phyloP scores from a whole-genome alignment of 2,113 vertebrate species.

The Nycticorax nycticorax region DNA sequence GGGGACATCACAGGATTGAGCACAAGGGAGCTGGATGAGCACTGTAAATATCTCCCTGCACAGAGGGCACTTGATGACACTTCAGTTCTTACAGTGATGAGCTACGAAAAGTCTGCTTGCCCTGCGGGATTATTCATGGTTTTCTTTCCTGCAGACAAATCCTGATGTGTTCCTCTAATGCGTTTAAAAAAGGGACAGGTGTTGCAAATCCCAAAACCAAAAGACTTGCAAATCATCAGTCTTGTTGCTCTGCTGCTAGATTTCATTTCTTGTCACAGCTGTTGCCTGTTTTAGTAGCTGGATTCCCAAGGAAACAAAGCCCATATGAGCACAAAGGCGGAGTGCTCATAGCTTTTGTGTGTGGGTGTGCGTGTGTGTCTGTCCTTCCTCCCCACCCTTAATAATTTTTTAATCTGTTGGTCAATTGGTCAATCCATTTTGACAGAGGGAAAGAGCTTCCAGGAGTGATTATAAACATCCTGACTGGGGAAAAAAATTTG shows the following conservation, averaged over 20 bases:
- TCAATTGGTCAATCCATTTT: neutral
- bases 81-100: neutral
- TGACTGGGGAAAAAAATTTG: neutral
- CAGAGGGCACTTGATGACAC: neutral
- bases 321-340: neutral
- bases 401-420: constrained; percentile 64
- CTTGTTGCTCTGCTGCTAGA: neutral
- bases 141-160: neutral
- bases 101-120: neutral
- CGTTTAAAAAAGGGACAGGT: neutral
- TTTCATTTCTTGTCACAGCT: neutral
- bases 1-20: neutral
- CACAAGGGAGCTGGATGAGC: neutral
- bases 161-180: neutral
- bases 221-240: neutral
- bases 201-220: neutral
- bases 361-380: neutral
- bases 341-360: constrained; percentile 8
- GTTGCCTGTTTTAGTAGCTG: constrained; percentile 16
- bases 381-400: constrained; percentile 67
- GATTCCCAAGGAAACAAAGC: constrained; percentile 49
- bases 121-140: neutral
- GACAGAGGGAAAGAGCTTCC: constrained; percentile 6
- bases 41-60: neutral
- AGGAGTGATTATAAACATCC: constrained; percentile 47